Base-by-base conservation (phyloP, 2,888 invertebrate genomes). In the Mimas tiliae region DNA sequence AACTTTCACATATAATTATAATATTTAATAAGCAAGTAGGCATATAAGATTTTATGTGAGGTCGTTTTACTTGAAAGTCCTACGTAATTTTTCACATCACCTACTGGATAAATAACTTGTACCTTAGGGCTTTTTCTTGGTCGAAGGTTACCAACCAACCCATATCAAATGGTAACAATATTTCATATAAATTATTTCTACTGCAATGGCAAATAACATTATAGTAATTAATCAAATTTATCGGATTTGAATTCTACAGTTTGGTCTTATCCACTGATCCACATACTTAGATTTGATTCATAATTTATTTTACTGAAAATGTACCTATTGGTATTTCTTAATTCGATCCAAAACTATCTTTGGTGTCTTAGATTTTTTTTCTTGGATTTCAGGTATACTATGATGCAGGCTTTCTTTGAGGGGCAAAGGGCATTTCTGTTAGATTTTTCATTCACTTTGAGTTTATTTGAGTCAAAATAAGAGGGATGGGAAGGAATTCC, bases 121-220 rank as follows among this genome's bases (percentile, higher is more conserved):
- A 58, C 38, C 58, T 11, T 42, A 58, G 58, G 58, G 38, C 42
- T 42, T 58, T 42, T 55, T 38, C 34, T 38, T 42, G 6, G 42
- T 6, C 42, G 34, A 58, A 42, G 58, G 58, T 42, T 19, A 12
- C 58, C 58, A 34, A n/a, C 33, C n/a, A 14, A 55, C 38, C 16
- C n/a, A 58, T 19, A 58, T 58, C 14, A 8, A 58, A 38, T 58
- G 12, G 42, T 50, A 63, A 50, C 50, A 12, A 63, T 63, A 52
- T 63, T 66, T 66, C 66, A 42, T 42, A 58, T 42, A 58, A 58
- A 58, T 42, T 38, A 58, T 58, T 4, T 42, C 58, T 19, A 58
- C 19, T 38, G 0, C 58, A 58, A 58, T 38, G 58, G 42, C 19
- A 58, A 42, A 58, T 42, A 19, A 58, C 42, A 58, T 58, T 42